Evolutionary conservation across 1,140 invertebrate genomes (phyloP), one percentile per base, ranked within the genome.

Genomic region (Chrysoperla carnea): DNA sequence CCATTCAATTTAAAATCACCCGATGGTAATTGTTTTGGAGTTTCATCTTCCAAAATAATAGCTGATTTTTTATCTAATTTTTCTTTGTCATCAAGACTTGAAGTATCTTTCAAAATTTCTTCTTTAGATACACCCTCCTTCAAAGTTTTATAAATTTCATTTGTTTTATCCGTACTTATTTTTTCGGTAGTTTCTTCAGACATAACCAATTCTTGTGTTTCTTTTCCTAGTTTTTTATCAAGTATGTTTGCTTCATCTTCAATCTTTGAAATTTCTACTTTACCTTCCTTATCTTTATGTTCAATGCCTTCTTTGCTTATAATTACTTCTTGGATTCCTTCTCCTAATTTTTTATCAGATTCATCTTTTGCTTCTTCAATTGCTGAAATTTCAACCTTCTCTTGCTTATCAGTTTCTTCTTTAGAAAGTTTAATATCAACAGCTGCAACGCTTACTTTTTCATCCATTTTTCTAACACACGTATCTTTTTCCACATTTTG

Each of bases 211-310:
- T 44, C 60, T 50, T 15, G 56, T 47, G 53, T 63, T 41, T 62
- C 57, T 47, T 64, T 52, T 57, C 67, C 29, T 31, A 23, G 6
- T 39, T 38, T 11, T 14, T 43, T 23, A 38, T 43, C 17, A 43
- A 38, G 37, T 23, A 15, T 23, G 13, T 27, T 17, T 37, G 17
- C 14, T 38, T 43, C 15, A 6, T 38, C 37, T 43, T 38, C 31
- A 12, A 38, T 6, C 8, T 35, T 17, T 36, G 33, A 29, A 14
- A 42, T 23, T 11, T 7, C 29, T 33, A 35, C 14, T 14, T 42
- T 38, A 8, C 8, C 11, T n/a, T 6, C 13, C 15, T 36, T 8
- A 15, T 13, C 37, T 15, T 15, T 13, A 13, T 23, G 7, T 36
- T 33, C 4, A 36, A 42, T 14, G 6, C 12, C 8, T 42, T 42